These are phyloP conservation scores for Propithecus coquereli DNA, from an alignment of 2,113 vertebrate genomes.

Conservation along the genomic window DNA sequence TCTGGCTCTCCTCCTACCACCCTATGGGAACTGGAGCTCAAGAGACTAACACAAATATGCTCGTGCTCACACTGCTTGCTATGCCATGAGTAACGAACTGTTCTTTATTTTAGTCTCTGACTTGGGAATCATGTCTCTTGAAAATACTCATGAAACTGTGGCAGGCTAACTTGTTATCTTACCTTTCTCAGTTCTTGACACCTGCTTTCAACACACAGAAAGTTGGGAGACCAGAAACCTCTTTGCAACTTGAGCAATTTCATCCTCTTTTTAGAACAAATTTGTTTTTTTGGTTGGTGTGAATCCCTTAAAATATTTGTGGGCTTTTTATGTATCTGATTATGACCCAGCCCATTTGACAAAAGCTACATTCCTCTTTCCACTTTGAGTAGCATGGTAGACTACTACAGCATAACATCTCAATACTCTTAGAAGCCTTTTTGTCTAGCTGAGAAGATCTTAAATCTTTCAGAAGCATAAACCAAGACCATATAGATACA, in stretches of 20 bases:
- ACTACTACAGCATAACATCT: background rate
- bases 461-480: background rate
- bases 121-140: background rate
- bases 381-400: background rate
- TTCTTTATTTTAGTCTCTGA: background rate
- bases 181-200: background rate
- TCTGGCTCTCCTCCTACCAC: background rate
- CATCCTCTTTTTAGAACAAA: background rate
- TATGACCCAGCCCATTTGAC: background rate
- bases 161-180: background rate
- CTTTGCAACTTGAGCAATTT: background rate
- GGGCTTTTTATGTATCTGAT: background rate
- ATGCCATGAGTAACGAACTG: background rate
- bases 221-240: background rate
- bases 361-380: background rate
- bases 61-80: background rate
- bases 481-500: background rate
- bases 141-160: background rate
- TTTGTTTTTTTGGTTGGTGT: background rate
- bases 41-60: background rate
- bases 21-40: background rate
- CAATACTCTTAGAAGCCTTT: background rate
- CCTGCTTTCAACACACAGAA: background rate
- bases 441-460: background rate
- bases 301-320: background rate